Evolutionary conservation across 2,113 vertebrate species (phyloP), one percentile per base, ranked within the genome.

Genomic region (Lamprologus speciosus): DNA sequence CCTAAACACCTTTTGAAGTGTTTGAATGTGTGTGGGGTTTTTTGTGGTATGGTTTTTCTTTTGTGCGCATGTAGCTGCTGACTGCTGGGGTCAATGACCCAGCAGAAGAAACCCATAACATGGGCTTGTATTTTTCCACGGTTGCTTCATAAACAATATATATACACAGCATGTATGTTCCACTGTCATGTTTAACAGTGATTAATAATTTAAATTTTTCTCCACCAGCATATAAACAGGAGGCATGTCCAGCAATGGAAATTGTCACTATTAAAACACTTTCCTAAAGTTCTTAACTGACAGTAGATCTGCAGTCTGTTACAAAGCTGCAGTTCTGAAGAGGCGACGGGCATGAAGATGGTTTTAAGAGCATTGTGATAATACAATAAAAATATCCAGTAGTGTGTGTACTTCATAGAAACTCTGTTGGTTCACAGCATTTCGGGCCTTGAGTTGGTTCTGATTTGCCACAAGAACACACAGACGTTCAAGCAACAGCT

Each of bases 401-500:
- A 70, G 73, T 19, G 55, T 85, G 51, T 86, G 50, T 81, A 23
- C 55, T 80, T 37, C 45, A 37, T 85, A 80, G 35, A 57, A 58
- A 80, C 68, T 83, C 42, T 35, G 70, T 88, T 83, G 81, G 47
- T 89, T 94, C 90, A 91, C 84, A 93, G 92, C 83, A 81, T 91
- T 87, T 92, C 33, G 84, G 83, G 87, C 87, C 73, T 85, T 80
- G 51, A 90, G 85, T 84, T 88, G 78, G 26, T 88, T 88, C 73
- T 50, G 82, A 90, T 31, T 86, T 83, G 70, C 88, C 78, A 57
- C 73, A 68, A 51, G 26, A 31, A 83, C 68, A 80, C 60, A 54
- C 12, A 84, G 3, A 88, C 1, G 1, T 57, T 60, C 42, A 82
- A 65, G 40, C 54, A 57, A 51, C 23, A 23, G 54, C 35, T 51